Base-by-base conservation (phyloP, 2,113 vertebrate genomes). In the Nettapus auritus region DNA sequence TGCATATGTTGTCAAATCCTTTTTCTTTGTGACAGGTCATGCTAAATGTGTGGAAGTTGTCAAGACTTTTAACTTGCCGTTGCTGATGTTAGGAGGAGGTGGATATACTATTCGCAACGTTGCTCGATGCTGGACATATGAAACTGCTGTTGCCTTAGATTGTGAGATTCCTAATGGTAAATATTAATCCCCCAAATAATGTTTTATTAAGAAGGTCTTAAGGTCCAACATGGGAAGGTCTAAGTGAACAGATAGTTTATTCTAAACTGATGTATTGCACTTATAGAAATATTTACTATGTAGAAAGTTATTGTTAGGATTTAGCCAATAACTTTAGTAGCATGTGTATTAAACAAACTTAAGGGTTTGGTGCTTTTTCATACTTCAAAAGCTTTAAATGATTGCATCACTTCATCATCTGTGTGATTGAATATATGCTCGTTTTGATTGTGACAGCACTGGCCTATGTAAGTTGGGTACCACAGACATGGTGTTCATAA, bases 31-130 rank as follows among this genome's bases (percentile, higher is more conserved):
- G 42, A 66, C 94, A 98, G 98, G 98, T 96, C 98, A 98, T 94
- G 98, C 98, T 94, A 98, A 98, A 86, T 98, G 98, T 96, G 98
- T 98, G 86, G 98, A 98, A 96, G 98, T 98, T 96, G 98, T 98
- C 28, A 98, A 98, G 93, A 98, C 98, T 62, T 98, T 98, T 85
- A 98, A 98, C 90, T 97, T 98, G 88, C 98, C 98, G 0, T 89
- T 98, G 67, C 96, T 98, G 89, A 98, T 98, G 98, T 97, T 98
- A 67, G 98, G 98, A 53, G 98, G 98, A 94, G 98, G 98, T 59
- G 98, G 98, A 42, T 98, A 98, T 36, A 98, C 98, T 6, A 98
- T 98, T 79, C 98, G 98, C 29, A 98, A 98, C 13, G 98, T 98
- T 75, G 98, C 98, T 94, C 98, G 98, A 26, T 98, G 98, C 85